Conservation (phyloP, 1,140 invertebrate genomes). For the Bursaphelenchus mucronatus region DNA sequence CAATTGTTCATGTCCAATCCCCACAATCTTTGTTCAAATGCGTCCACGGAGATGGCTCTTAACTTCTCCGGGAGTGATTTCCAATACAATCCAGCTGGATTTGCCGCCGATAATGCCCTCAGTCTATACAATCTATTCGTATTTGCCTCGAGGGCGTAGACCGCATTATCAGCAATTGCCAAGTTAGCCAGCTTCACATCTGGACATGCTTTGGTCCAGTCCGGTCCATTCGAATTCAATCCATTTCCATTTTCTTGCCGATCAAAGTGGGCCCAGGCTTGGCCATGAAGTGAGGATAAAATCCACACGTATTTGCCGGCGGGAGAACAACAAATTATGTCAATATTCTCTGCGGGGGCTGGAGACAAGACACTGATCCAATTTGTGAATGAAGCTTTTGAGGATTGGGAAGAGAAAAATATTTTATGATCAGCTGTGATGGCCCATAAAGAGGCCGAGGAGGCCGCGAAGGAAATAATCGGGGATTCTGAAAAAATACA, state of each 20-base stretch:
- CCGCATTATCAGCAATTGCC: constrained; percentile 25
- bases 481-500: neutral
- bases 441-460: constrained; percentile 25
- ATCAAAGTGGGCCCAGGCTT: constrained; percentile 23
- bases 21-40: constrained; percentile 19
- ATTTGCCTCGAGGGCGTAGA: neutral
- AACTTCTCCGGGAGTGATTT: constrained; percentile 9
- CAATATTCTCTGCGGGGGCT: constrained; percentile 23
- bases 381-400: constrained; percentile 2
- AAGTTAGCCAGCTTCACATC: constrained; percentile 21
- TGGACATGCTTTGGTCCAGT: constrained; percentile 25
- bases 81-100: constrained; percentile 20
- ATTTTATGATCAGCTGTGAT: constrained; percentile 21
- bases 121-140: constrained; percentile 15
- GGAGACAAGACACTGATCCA: constrained; percentile 13
- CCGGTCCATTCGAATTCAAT: constrained; percentile 8
- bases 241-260: constrained; percentile 17
- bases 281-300: constrained; percentile 24
- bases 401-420: constrained; percentile 20
- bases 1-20: constrained; percentile 12
- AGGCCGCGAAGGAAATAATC: constrained; percentile 35
- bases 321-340: constrained; percentile 32
- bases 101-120: constrained; percentile 1
- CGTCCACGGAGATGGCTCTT: constrained; percentile 17
- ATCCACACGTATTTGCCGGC: constrained; percentile 29